Base-by-base conservation (phyloP, 2,888 invertebrate species). In the Athalia cordata region DNA sequence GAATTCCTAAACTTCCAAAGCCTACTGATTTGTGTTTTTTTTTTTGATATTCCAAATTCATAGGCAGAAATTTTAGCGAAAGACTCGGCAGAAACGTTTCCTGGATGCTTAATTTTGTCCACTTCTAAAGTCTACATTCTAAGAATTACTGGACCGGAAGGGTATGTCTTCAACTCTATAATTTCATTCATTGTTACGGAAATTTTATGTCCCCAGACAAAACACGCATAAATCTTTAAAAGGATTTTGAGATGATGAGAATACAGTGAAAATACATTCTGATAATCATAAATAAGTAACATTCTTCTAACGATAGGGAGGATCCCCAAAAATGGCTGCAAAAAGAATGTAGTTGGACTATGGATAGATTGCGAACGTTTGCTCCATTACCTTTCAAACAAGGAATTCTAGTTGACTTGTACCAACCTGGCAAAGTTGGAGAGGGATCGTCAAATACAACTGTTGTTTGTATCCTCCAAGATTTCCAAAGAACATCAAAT, bases 301-400 rank as follows among this genome's bases (percentile, higher is more conserved):
- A 59, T 59, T 57, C 8, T 45, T 59, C 7, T 45, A 9, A 47
- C 29, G 8, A 78, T 55, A 91, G 91, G 9, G 92, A 92, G 81
- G 91, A 92, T 83, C 92, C 92, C 4, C 87, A 90, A 77, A 91
- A 91, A 70, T 93, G 93, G 93, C 83, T 93, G 75, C 90, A 91
- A 62, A 91, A 91, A 81, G 89, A 91, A 79, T 83, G 88, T 15
- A 91, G 91, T 80, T 91, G 91, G 81, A 90, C 91, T 0, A 89
- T 91, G 79, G 90, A 92, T 83, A 90, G 92, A 61, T 81, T 93
- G 11, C 89, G 91, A 81, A 86, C 86, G 3, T 88, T 93, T 72
- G 90, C 91, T 45, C 86, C 92, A n/a, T 81, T 93, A 78, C 92
- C 93, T n/a, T 93, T 92, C 89, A 92, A 93, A 82, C 90, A 92